Percentiles rank a stretch among this genome's conserved stretches.
phyloP scores from a whole-genome alignment of 2,888 invertebrate species.

The Formica aserva region DNA sequence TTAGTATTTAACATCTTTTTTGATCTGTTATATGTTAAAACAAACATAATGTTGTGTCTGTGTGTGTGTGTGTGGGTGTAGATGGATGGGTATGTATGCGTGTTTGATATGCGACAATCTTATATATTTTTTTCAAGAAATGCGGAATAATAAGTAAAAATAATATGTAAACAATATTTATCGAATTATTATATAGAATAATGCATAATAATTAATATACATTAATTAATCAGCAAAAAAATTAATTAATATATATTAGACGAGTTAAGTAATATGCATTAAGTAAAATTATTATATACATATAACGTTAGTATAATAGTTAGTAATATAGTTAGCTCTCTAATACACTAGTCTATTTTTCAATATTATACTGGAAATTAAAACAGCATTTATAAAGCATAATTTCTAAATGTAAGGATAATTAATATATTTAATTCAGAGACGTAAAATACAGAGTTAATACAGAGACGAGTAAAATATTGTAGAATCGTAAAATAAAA shows the following conservation, averaged over 20 bases:
- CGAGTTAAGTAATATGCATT: neutral
- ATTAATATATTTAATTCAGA: neutral
- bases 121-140: neutral
- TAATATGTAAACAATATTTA: neutral
- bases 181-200: neutral
- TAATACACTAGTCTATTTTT: neutral
- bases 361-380: neutral
- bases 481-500: constrained; percentile 7
- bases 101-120: neutral
- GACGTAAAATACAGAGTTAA: neutral
- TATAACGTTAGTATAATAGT: neutral
- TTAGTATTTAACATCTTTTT: neutral
- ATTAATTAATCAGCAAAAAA: neutral
- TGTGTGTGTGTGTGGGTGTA: neutral
- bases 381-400: neutral
- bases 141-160: neutral
- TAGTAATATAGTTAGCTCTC: neutral
- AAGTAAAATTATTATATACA: too few species aligned
- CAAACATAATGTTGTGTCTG: neutral
- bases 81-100: too few species aligned
- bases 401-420: neutral
- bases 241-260: neutral
- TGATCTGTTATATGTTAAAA: neutral
- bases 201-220: neutral
- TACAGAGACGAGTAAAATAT: neutral